These are phyloP conservation scores for Cyphomyrmex costatus DNA, from an alignment of 1,140 invertebrate species.

Conservation along the genomic window DNA sequence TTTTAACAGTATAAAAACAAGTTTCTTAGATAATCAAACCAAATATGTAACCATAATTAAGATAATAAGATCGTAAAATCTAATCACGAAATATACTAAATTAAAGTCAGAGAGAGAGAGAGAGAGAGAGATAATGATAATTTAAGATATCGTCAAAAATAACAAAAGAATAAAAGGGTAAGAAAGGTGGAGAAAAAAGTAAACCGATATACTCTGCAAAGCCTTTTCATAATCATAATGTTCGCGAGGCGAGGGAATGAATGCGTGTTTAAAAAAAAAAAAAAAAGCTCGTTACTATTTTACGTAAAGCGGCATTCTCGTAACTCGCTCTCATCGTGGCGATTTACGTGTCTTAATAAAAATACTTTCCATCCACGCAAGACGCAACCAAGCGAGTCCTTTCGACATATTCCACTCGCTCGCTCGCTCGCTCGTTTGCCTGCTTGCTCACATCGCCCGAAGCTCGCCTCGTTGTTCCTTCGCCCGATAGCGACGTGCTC, in stretches of 20 bases:
- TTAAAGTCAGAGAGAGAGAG: constrained; percentile 5
- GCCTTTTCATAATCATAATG: neutral
- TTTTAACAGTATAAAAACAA: neutral
- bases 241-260: neutral
- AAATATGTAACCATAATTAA: neutral
- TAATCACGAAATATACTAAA: neutral
- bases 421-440: constrained; percentile 15
- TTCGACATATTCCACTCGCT: constrained; percentile 55
- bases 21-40: no score
- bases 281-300: constrained; percentile 21
- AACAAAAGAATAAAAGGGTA: constrained; percentile 24
- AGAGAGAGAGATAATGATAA: neutral
- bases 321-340: constrained; percentile 1
- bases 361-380: constrained; percentile 60
- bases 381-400: constrained; percentile 52
- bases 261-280: constrained; percentile 36
- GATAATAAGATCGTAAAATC: constrained; percentile 5
- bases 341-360: constrained; percentile 52
- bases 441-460: constrained; percentile 43
- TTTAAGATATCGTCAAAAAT: neutral
- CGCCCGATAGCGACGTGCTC: constrained; percentile 64
- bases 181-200: constrained; percentile 1
- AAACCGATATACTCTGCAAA: neutral
- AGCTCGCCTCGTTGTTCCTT: constrained; percentile 70
- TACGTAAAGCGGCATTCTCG: constrained; percentile 8